Base-by-base conservation (phyloP, 2,113 vertebrate species). In the Chamaetylas fuelleborni region DNA sequence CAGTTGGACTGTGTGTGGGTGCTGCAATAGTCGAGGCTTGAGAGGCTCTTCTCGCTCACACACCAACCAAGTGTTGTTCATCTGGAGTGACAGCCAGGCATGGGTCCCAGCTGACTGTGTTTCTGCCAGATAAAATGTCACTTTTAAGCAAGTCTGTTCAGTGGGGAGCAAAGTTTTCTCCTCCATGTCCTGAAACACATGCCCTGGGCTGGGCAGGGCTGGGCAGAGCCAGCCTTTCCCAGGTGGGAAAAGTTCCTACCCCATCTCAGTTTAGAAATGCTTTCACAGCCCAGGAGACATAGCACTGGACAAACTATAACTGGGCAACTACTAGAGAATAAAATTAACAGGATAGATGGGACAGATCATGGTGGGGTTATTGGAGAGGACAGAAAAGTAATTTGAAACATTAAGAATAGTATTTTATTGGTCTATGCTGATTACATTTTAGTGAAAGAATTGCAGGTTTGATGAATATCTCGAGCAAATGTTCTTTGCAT, bases 11-110 rank as follows among this genome's bases (percentile, higher is more conserved):
- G 23, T 50, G 43, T 3, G 67, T 73, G 64, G 65, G 92, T 86
- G 90, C 56, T 95, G 90, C 31, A 90, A 60, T 83, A 88, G 73
- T 60, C 0, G 1, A 94, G 71, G 79, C 66, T 92, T 69, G 78
- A 87, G 81, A 93, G 71, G 54, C 56, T 94, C 56, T 83, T 96
- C 71, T 96, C 85, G 40, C 70, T 91, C 79, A 51, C 51, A 36
- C 28, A 67, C 64, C 33, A 80, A 90, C 40, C 25, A 77, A 96
- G 90, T 78, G 60, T 29, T 43, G 71, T 95, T 95, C 94, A 78
- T 93, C 94, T 96, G 93, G 85, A 94, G 92, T 93, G 92, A 90
- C 88, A 97, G 95, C 28, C 95, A 94, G 56, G 16, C 60, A 60
- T 38, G 6, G 40, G 88, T 60, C 85, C 91, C 94, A 88, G 82